Evolutionary conservation across 2,888 invertebrate species (phyloP).

Genomic region (Aleiodes leptofemur): DNA sequence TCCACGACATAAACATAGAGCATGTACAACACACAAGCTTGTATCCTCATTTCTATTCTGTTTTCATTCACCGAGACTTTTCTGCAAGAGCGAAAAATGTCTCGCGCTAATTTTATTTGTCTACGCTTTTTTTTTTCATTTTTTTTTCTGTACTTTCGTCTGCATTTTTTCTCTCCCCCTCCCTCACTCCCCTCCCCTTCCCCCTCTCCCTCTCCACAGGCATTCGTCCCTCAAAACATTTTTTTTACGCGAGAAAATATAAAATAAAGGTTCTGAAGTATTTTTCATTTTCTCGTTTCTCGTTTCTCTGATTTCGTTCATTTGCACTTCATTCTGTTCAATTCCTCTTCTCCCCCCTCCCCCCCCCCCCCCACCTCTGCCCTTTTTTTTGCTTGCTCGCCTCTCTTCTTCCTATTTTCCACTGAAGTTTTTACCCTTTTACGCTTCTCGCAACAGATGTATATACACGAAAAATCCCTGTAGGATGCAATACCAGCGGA

Average conservation of each 20-base stretch:
- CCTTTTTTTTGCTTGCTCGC: background rate
- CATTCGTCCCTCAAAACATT: background rate
- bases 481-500: conserved; percentile 13
- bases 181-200: conserved; percentile 1
- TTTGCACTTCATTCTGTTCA: conserved; percentile 16
- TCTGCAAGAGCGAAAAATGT: conserved; percentile 46
- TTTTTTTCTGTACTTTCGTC: conserved; percentile 43
- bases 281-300: conserved; percentile 18
- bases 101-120: conserved; percentile 58
- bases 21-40: conserved; percentile 4
- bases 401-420: background rate
- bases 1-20: background rate
- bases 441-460: conserved; percentile 20
- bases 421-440: conserved; percentile 18
- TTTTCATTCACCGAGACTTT: conserved; percentile 30
- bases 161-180: conserved; percentile 30
- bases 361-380: background rate
- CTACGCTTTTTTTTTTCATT: conserved; percentile 36
- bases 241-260: background rate
- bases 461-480: background rate
- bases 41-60: conserved; percentile 33
- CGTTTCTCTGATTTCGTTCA: conserved; percentile 28
- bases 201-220: background rate
- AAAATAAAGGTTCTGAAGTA: background rate
- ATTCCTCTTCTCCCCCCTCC: too few relatives aligned